These are phyloP conservation scores for Elaphurus davidianus DNA, from an alignment of 2,113 vertebrate species.

Conservation along the genomic window DNA sequence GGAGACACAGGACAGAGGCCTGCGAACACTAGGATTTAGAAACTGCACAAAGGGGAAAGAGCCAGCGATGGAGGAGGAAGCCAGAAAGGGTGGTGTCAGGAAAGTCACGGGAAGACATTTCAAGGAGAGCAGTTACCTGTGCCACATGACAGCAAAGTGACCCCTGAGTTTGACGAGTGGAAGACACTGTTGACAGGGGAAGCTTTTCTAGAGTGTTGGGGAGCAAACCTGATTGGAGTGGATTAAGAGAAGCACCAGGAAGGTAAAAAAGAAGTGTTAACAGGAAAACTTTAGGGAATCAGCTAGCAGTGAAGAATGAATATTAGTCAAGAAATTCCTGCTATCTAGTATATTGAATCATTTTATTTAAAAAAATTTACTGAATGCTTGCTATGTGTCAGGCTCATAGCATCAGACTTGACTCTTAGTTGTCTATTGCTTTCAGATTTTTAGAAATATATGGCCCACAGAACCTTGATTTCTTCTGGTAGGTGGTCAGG, in stretches of 20 bases:
- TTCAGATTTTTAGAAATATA: neutral
- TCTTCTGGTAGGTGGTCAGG: neutral
- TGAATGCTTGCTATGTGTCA: neutral
- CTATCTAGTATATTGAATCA: neutral
- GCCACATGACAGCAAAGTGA: neutral
- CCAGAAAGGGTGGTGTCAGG: neutral
- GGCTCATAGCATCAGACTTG: neutral
- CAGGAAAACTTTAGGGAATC: neutral
- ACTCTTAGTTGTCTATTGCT: neutral
- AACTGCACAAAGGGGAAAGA: neutral
- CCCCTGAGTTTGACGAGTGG: neutral
- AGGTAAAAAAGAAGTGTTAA: neutral
- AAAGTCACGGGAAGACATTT: neutral
- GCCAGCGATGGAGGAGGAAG: neutral
- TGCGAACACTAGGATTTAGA: neutral
- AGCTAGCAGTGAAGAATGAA: neutral
- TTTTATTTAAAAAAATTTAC: neutral
- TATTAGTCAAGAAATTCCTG: neutral
- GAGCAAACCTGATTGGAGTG: neutral
- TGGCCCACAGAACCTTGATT: neutral
- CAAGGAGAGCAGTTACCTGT: neutral
- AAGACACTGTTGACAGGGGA: neutral
- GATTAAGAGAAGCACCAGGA: neutral
- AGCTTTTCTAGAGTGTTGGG: neutral
- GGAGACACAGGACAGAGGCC: too few relatives aligned